phyloP scores from a whole-genome alignment of 2,113 vertebrate species.

The Cyprinodon brontotheroides region DNA sequence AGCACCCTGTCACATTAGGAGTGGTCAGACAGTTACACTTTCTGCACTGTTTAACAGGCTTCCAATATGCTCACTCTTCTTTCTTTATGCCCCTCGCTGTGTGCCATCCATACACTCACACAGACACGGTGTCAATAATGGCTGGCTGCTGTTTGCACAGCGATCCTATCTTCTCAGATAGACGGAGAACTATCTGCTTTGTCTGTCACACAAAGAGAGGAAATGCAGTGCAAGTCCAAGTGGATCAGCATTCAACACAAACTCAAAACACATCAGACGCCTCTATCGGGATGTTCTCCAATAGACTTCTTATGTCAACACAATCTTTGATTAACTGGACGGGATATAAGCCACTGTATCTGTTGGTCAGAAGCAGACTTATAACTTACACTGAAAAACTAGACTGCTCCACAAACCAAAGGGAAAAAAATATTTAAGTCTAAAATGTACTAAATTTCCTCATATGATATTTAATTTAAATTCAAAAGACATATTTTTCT shows the following conservation, averaged over 20 bases:
- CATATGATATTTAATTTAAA: constrained; percentile 41
- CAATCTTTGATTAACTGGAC: constrained; percentile 56
- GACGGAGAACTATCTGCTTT: constrained; percentile 53
- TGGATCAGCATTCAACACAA: constrained; percentile 32
- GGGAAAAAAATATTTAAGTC: constrained; percentile 18
- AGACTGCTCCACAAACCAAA: not conserved
- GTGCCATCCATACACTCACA: constrained; percentile 35
- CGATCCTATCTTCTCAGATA: constrained; percentile 62
- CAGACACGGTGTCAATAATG: constrained; percentile 52
- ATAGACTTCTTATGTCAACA: constrained; percentile 72
- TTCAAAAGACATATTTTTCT: constrained; percentile 25
- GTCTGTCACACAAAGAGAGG: constrained; percentile 64
- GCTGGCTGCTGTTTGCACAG: constrained; percentile 57
- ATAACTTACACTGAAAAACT: constrained; percentile 11
- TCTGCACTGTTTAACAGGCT: constrained; percentile 15
- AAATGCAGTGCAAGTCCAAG: constrained; percentile 39
- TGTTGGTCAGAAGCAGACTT: constrained; percentile 20
- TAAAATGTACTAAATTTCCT: constrained; percentile 17
- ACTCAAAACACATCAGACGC: constrained; percentile 13
- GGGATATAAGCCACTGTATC: constrained; percentile 33
- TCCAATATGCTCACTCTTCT: constrained; percentile 15
- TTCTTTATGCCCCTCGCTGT: constrained; percentile 4
- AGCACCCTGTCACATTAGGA: not conserved
- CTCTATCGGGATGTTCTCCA: constrained; percentile 42
- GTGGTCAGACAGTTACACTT: not conserved